Evolutionary conservation across 2,113 vertebrate species (phyloP), one percentile per base, ranked within the genome.

Genomic region (Clarias macrocephalus): DNA sequence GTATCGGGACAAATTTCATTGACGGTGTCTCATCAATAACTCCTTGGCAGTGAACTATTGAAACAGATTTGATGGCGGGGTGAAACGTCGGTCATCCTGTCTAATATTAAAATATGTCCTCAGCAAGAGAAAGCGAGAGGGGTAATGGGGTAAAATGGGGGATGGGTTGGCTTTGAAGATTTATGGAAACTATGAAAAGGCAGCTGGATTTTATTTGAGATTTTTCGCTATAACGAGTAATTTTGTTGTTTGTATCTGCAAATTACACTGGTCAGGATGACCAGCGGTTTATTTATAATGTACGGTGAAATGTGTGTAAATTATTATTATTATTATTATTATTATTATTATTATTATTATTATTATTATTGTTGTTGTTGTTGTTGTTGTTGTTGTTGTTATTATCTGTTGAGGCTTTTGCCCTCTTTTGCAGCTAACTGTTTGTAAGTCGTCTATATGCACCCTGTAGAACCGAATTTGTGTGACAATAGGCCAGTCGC

Each of bases 381-480:
- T n/a, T n/a, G n/a, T n/a, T n/a, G n/a, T n/a, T n/a, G n/a, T n/a
- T n/a, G n/a, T n/a, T n/a, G n/a, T n/a, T n/a, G n/a, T 76, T 52
- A 25, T 77, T 54, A 54, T 77, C 11, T 15, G 13, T 1, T 15
- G 13, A 91, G 89, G 91, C 89, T 48, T 93, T 90, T 93, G 92
- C 92, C 92, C 91, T 92, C 91, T 91, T 90, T 94, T 80, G 93
- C 91, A 93, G 92, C 91, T 91, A 90, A 93, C 92, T 92, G 92
- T 93, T 90, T 93, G 91, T 93, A 92, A 92, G 91, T 92, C 85
- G 92, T 95, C 95, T 96, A 96, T 96, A 96, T 96, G 94, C 96
- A 96, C 96, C 96, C 96, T 97, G 97, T 96, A 96, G 96, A 96
- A 95, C 95, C 95, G 96, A 97, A 96, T 96, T 96, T 97, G 96